Percentiles rank a stretch among this genome's conserved stretches.
Conservation (phyloP, 2,888 invertebrate genomes). For the Lithophane leautieri region DNA sequence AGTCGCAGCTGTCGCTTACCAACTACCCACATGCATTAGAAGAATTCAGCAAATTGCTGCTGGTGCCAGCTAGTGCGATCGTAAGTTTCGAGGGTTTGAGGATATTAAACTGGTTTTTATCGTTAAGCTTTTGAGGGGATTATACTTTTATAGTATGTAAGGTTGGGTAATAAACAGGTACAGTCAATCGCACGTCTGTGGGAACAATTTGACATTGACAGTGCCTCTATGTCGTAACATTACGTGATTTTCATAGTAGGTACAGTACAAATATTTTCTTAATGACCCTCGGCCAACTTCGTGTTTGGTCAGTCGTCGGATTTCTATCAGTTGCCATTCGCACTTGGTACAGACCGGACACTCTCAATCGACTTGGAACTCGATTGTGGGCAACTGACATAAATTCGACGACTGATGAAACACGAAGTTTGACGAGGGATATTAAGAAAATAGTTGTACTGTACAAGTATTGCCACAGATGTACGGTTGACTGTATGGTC, state of each 20-base stretch:
- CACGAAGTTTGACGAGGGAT: too few species aligned
- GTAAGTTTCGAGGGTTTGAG: constrained; percentile 17
- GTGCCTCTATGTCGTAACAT: neutral
- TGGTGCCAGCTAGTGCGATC: neutral
- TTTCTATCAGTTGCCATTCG: too few species aligned
- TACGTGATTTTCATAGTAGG: neutral
- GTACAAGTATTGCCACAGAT: too few species aligned
- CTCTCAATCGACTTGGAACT: too few species aligned
- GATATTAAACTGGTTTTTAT: constrained; percentile 32
- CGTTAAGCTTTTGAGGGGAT: neutral
- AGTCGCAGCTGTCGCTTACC: constrained; percentile 56
- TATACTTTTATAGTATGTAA: neutral
- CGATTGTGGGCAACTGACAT: too few species aligned
- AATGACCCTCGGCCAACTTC: too few species aligned
- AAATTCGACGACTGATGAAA: too few species aligned
- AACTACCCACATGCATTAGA: constrained; percentile 33
- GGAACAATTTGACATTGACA: neutral
- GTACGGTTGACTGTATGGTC: too few species aligned
- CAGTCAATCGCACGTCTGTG: neutral
- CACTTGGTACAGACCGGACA: too few species aligned
- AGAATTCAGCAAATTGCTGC: constrained; percentile 47
- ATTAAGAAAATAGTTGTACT: too few species aligned
- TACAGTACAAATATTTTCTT: too few species aligned
- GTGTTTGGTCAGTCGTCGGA: too few species aligned
- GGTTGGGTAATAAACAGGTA: neutral